phyloP scores from a whole-genome alignment of 2,797 vertebrate species.

The Enteromius mattozi region DNA sequence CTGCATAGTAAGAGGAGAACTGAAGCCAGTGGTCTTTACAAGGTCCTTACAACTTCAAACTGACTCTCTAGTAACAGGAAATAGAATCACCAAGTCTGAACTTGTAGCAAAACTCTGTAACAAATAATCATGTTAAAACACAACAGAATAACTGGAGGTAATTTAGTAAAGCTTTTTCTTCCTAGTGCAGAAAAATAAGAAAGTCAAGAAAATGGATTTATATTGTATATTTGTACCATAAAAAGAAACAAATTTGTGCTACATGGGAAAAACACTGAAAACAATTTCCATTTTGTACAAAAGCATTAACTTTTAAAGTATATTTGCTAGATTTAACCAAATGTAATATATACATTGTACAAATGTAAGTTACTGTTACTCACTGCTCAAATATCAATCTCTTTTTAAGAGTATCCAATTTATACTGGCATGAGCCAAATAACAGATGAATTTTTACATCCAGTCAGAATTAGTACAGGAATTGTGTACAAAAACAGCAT shows the following conservation, averaged over 20 bases:
- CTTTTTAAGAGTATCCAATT: background rate
- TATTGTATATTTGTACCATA: constrained; percentile 19
- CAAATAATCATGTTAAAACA: background rate
- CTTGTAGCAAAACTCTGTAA: background rate
- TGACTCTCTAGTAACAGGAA: background rate
- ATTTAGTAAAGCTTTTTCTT: background rate
- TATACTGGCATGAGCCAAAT: constrained; percentile 6
- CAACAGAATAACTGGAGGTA: background rate
- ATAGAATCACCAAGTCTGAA: background rate
- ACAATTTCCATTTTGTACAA: constrained; percentile 18
- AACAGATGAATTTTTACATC: background rate
- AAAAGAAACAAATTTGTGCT: background rate
- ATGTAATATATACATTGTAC: background rate
- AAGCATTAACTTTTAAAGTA: constrained; percentile 9
- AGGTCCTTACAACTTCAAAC: background rate
- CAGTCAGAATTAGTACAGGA: background rate
- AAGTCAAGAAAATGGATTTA: background rate
- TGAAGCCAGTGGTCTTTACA: background rate
- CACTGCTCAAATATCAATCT: background rate
- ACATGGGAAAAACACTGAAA: background rate
- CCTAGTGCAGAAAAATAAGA: background rate
- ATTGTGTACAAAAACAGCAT: background rate
- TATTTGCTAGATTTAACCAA: constrained; percentile 27
- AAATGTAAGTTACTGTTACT: constrained; percentile 6
- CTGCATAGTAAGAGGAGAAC: background rate